Evolutionary conservation across 2,888 invertebrate genomes (phyloP).

Genomic region (Orchesella flavescens): DNA sequence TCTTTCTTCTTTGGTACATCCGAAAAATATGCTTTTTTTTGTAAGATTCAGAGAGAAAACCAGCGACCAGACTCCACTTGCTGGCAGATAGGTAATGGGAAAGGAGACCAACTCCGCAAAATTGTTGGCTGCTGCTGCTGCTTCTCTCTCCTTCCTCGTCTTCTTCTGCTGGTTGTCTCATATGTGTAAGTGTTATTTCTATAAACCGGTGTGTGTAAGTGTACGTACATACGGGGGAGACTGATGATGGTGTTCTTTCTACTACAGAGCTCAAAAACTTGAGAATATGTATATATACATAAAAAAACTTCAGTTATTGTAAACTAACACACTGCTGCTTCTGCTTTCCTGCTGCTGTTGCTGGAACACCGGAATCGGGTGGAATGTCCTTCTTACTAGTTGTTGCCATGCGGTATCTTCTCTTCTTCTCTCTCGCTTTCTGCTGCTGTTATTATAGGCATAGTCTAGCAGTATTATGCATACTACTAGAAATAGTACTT

Average conservation of each 20-base stretch:
- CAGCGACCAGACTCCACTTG: background rate
- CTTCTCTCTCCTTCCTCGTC: background rate
- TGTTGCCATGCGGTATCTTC: constrained; percentile 59
- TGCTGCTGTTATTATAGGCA: constrained; percentile 37
- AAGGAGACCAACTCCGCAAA: constrained; percentile 8
- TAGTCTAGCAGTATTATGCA: constrained; percentile 16
- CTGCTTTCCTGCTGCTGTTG: constrained; percentile 15
- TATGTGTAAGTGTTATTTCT: no score
- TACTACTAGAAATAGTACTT: constrained; percentile 12
- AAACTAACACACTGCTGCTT: constrained; percentile 28
- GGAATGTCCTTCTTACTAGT: constrained; percentile 51
- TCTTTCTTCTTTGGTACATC: constrained; percentile 4
- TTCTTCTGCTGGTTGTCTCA: no score
- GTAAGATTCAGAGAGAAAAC: background rate
- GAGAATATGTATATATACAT: no score
- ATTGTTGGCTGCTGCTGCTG: constrained; percentile 12
- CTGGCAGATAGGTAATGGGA: constrained; percentile 1
- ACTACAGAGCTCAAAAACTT: background rate
- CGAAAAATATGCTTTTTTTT: background rate
- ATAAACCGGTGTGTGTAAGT: background rate
- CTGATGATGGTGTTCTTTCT: constrained; percentile 27
- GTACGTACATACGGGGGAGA: background rate
- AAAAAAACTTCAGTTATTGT: constrained; percentile 50
- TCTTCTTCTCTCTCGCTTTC: constrained; percentile 29
- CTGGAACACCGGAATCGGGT: constrained; percentile 61